Evolutionary conservation across 2,888 invertebrate genomes (phyloP).

Genomic region (Operophtera brumata): DNA sequence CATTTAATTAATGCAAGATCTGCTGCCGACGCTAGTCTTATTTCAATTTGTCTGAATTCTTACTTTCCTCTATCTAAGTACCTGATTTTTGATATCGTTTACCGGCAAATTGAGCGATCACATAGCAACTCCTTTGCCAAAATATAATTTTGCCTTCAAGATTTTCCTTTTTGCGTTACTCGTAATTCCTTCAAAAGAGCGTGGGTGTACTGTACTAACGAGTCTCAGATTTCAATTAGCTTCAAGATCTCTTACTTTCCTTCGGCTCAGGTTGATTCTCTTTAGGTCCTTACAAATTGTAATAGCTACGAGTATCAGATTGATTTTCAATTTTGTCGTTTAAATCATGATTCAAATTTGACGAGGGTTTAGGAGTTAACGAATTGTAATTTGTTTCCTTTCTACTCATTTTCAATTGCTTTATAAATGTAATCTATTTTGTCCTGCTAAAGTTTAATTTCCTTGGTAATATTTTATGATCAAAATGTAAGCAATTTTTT

Average conservation of each 20-base stretch:
- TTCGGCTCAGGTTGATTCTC: conserved; percentile 20
- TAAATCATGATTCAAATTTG: conserved; percentile 26
- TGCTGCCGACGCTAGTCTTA: no score
- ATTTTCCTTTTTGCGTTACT: conserved; percentile 24
- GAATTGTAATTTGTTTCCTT: not conserved
- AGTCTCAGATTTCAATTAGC: conserved; percentile 51
- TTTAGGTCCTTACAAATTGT: conserved; percentile 9
- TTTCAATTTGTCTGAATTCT: no score
- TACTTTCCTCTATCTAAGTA: no score
- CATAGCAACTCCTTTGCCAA: conserved; percentile 3
- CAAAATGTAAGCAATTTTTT: no score
- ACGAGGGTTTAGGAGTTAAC: conserved; percentile 20
- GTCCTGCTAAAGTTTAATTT: not conserved
- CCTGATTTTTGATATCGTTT: conserved; percentile 1
- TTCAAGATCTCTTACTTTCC: conserved; percentile 36
- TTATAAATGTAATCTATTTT: not conserved
- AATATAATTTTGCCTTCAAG: conserved; percentile 12
- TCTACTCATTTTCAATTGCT: conserved; percentile 1
- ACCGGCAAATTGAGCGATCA: conserved; percentile 5
- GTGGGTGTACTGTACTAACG: conserved; percentile 29
- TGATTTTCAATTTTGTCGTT: conserved; percentile 27
- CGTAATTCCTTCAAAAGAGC: conserved; percentile 22
- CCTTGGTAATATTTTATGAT: not conserved
- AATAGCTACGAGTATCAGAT: conserved; percentile 26
- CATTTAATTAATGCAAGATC: no score